Conservation (phyloP, 2,797 vertebrate genomes). For the Sebastes alutus region DNA sequence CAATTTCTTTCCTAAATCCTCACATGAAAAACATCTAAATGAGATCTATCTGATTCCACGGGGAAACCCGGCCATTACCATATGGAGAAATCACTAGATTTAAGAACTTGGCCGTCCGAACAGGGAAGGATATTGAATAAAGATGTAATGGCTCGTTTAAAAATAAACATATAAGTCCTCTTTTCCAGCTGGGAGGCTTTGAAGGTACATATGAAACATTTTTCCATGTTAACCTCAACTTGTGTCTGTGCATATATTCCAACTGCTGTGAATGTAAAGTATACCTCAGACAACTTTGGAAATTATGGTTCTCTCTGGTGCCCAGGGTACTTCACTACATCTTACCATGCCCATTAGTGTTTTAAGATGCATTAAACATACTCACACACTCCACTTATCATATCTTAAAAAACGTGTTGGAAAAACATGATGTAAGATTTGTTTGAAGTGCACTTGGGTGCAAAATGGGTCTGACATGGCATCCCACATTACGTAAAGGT, state of each 20-base stretch:
- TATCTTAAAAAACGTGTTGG: background rate
- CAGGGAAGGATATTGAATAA: slow-evolving; percentile 69
- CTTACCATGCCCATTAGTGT: background rate
- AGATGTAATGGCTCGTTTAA: slow-evolving; percentile 57
- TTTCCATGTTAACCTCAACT: slow-evolving; percentile 44
- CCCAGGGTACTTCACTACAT: background rate
- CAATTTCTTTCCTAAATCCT: slow-evolving; percentile 60
- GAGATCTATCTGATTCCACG: slow-evolving; percentile 57
- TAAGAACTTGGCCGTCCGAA: slow-evolving; percentile 58
- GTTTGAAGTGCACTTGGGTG: background rate
- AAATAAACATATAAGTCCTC: slow-evolving; percentile 48
- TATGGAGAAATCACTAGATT: slow-evolving; percentile 60
- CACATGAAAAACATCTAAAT: slow-evolving; percentile 63
- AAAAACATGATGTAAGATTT: background rate
- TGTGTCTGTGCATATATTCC: slow-evolving; percentile 61
- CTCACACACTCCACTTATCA: slow-evolving; percentile 15
- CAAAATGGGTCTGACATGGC: background rate
- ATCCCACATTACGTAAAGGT: background rate
- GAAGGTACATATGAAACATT: background rate
- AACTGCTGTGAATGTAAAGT: slow-evolving; percentile 2
- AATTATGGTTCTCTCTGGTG: background rate
- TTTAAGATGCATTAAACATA: slow-evolving; percentile 8
- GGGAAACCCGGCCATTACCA: slow-evolving; percentile 56
- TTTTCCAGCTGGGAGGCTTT: slow-evolving; percentile 27
- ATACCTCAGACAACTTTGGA: slow-evolving; percentile 1